These are phyloP conservation scores for Abscondita cerata DNA, from an alignment of 2,888 invertebrate species.

Conservation along the genomic window DNA sequence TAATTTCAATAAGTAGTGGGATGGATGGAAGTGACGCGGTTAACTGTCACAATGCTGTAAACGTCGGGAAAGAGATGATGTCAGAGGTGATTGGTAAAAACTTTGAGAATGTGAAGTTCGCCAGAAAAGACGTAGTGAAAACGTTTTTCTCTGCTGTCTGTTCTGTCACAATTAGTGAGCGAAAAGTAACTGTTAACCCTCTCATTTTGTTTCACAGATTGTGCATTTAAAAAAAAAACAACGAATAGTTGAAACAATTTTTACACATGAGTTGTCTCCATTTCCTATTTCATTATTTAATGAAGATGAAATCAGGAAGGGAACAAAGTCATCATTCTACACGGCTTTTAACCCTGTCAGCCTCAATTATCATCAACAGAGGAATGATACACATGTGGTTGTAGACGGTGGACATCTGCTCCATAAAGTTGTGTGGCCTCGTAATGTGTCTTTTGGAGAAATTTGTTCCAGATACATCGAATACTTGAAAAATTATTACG, in stretches of 20 bases:
- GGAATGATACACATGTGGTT: no score
- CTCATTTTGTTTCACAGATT: no score
- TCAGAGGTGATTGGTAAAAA: background rate
- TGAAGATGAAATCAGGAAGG: background rate
- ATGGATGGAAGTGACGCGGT: conserved; percentile 13
- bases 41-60: background rate
- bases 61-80: background rate
- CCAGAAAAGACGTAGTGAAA: no score
- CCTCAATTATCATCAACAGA: no score
- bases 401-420: no score
- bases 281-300: conserved; percentile 31
- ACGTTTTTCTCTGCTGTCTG: no score
- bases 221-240: no score
- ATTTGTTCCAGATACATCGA: background rate
- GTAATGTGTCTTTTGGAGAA: background rate
- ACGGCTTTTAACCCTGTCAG: no score
- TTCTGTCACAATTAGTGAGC: no score
- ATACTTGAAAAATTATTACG: background rate
- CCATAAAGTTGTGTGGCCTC: background rate
- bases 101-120: background rate
- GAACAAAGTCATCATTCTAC: no score
- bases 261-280: conserved; percentile 34
- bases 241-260: conserved; percentile 19
- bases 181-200: no score
- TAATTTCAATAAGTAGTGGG: conserved; percentile 29